A percentile compares a stretch with the other conserved stretches of the same genome.
Evolutionary conservation across 2,113 vertebrate species (phyloP).

Genomic region (Neolamprologus sp.): DNA sequence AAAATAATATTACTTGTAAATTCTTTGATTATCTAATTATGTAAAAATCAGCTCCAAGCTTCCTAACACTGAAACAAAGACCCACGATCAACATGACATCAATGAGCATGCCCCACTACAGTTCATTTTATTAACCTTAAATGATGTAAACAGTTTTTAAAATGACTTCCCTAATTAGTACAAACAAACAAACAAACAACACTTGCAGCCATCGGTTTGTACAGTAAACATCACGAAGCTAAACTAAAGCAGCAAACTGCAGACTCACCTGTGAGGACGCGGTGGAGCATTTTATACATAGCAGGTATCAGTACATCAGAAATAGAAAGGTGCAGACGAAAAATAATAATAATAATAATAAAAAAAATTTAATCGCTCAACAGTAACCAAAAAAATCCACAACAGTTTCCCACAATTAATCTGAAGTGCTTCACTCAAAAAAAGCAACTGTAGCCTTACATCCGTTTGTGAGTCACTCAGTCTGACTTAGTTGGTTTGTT

Average conservation of each 20-base stretch:
- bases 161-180: background rate
- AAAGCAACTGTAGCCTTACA: background rate
- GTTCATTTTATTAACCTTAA: background rate
- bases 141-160: background rate
- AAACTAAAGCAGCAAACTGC: background rate
- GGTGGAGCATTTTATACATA: background rate
- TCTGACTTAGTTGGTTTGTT: background rate
- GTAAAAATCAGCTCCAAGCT: background rate
- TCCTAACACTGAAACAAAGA: background rate
- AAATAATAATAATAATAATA: background rate
- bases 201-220: background rate
- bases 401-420: background rate
- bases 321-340: background rate
- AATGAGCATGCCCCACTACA: background rate
- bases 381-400: background rate
- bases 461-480: background rate
- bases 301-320: background rate
- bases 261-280: background rate
- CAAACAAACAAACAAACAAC: background rate
- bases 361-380: background rate
- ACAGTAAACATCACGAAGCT: background rate
- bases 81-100: background rate
- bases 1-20: background rate
- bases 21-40: background rate
- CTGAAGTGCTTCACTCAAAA: background rate